Conservation (phyloP, 2,888 invertebrate genomes). For the Cyclophora punctaria region DNA sequence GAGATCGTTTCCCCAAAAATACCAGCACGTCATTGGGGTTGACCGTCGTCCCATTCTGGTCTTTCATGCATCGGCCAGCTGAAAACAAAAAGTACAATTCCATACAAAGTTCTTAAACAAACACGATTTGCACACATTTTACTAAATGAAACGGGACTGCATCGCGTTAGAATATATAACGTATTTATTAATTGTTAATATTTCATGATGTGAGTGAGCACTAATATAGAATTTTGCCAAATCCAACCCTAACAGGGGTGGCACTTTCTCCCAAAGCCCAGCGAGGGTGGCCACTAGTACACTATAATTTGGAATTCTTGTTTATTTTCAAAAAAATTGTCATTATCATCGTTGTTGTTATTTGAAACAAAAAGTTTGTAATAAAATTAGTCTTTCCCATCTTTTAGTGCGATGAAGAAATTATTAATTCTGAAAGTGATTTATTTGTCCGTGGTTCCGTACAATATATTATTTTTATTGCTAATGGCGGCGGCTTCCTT, state of each 20-base stretch:
- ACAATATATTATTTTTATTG: background rate
- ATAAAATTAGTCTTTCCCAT: slow-evolving; percentile 1
- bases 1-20: slow-evolving; percentile 50
- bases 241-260: too few species aligned
- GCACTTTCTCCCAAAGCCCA: too few species aligned
- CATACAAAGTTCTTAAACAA: background rate
- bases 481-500: too few species aligned
- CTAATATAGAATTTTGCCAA: background rate
- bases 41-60: slow-evolving; percentile 17
- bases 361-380: background rate
- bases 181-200: too few species aligned
- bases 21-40: slow-evolving; percentile 38
- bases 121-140: background rate
- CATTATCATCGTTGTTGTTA: too few species aligned
- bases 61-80: slow-evolving; percentile 50
- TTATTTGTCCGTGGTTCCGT: slow-evolving; percentile 2
- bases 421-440: background rate
- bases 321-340: too few species aligned
- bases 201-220: too few species aligned
- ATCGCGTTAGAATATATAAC: too few species aligned
- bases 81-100: slow-evolving; percentile 2
- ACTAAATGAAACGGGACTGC: too few species aligned
- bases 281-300: too few species aligned
- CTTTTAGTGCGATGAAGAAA: background rate
- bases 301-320: too few species aligned